phyloP scores from a whole-genome alignment of 2,888 invertebrate species.

The Caenorhabditis afra region DNA sequence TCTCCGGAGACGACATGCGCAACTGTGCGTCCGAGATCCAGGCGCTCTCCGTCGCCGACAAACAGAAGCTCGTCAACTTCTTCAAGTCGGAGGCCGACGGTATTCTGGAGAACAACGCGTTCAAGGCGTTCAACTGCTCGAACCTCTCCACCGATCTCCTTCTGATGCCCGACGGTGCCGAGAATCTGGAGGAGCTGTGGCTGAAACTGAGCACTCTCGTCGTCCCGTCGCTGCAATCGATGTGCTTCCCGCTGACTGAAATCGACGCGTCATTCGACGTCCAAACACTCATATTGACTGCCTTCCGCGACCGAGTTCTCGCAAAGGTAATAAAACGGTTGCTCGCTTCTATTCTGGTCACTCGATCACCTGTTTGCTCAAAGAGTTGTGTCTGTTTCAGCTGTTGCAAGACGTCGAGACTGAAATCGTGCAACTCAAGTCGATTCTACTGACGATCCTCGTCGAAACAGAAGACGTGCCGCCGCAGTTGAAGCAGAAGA shows the following conservation, averaged over 20 bases:
- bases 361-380: conserved; percentile 11
- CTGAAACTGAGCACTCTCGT: conserved; percentile 46
- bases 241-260: conserved; percentile 56
- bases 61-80: conserved; percentile 40
- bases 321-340: conserved; percentile 56
- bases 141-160: conserved; percentile 41
- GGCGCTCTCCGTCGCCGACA: conserved; percentile 21
- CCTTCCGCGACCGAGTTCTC: conserved; percentile 66
- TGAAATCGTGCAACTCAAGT: conserved; percentile 55
- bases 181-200: conserved; percentile 56
- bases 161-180: conserved; percentile 13
- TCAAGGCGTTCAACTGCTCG: conserved; percentile 61
- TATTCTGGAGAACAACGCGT: conserved; percentile 65
- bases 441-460: conserved; percentile 60
- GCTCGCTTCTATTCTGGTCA: conserved; percentile 40
- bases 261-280: conserved; percentile 59
- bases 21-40: conserved; percentile 50
- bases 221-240: conserved; percentile 62
- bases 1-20: conserved; percentile 53
- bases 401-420: conserved; percentile 47
- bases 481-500: conserved; percentile 29
- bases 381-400: conserved; percentile 40
- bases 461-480: conserved; percentile 58
- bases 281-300: conserved; percentile 60
- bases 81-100: conserved; percentile 56